Percentiles rank a stretch among this genome's conserved stretches.
These are phyloP conservation scores for Magallana angulata DNA, from an alignment of 1,140 invertebrate genomes.

Conservation along the genomic window DNA sequence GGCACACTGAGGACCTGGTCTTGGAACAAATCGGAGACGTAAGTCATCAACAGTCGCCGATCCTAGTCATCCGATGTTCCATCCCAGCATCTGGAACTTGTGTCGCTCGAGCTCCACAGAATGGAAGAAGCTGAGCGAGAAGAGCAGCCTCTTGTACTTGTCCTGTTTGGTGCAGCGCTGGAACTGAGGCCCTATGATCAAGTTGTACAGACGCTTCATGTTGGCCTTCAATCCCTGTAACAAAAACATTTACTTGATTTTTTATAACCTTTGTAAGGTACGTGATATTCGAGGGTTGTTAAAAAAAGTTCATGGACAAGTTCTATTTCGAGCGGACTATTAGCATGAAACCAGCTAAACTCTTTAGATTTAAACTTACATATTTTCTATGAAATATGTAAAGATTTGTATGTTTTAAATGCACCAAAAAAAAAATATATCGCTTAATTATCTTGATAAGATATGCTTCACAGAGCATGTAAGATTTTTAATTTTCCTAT, in stretches of 20 bases:
- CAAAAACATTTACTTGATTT: neutral
- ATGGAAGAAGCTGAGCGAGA: conserved; percentile 80
- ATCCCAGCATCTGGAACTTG: conserved; percentile 81
- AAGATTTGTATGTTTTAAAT: no score
- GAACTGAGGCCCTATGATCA: conserved; percentile 78
- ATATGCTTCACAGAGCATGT: no score
- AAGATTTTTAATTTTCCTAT: no score
- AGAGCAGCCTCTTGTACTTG: conserved; percentile 80
- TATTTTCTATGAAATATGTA: no score
- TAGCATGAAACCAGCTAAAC: no score
- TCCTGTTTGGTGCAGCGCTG: conserved; percentile 76
- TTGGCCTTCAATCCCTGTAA: conserved; percentile 80
- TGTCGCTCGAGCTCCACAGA: conserved; percentile 80
- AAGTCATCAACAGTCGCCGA: conserved; percentile 84
- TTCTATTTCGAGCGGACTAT: no score
- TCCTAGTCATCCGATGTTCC: conserved; percentile 81
- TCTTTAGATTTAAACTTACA: no score
- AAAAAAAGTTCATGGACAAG: no score
- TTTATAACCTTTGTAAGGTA: no score
- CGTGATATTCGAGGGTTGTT: no score
- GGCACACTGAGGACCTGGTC: conserved; percentile 84
- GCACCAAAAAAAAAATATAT: no score
- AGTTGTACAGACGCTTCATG: conserved; percentile 79
- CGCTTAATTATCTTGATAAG: no score
- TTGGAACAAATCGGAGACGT: conserved; percentile 90